A percentile compares a stretch with the other conserved stretches of the same genome.
Evolutionary conservation across 1,140 invertebrate genomes (phyloP).

Genomic region (Leptinotarsa texana): DNA sequence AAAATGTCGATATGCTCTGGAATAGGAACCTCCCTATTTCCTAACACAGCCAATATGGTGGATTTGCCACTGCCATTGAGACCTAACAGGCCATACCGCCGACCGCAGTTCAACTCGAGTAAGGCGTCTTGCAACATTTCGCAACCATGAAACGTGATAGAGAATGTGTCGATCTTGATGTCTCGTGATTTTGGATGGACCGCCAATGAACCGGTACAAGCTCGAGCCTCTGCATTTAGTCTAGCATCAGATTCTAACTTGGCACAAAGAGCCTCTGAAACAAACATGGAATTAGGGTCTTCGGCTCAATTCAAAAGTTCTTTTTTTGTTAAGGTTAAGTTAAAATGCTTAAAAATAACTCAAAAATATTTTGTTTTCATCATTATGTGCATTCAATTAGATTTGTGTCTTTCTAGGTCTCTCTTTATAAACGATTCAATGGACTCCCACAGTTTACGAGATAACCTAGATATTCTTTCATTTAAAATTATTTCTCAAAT

Average conservation of each 20-base stretch:
- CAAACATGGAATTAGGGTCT: constrained; percentile 11
- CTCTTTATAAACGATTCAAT: too few relatives aligned
- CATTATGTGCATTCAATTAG: too few relatives aligned
- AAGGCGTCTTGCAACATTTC: constrained; percentile 95
- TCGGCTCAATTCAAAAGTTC: too few relatives aligned
- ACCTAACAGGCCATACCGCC: constrained; percentile 95
- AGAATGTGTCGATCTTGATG: constrained; percentile 96
- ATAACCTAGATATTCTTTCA: too few relatives aligned
- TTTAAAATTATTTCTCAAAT: too few relatives aligned
- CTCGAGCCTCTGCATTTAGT: constrained; percentile 89
- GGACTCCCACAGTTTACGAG: too few relatives aligned
- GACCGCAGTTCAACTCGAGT: constrained; percentile 94
- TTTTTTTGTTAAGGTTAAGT: too few relatives aligned
- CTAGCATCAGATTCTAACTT: constrained; percentile 89
- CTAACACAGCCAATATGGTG: constrained; percentile 87
- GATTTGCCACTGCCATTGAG: constrained; percentile 98
- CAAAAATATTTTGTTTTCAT: too few relatives aligned
- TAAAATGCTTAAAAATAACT: too few relatives aligned
- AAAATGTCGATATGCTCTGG: constrained; percentile 98
- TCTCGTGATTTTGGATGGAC: constrained; percentile 95
- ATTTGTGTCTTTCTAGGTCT: too few relatives aligned
- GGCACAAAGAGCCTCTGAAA: constrained; percentile 79
- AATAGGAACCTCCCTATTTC: constrained; percentile 91
- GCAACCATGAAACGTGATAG: constrained; percentile 96
- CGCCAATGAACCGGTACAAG: constrained; percentile 92